A percentile compares a stretch with the other conserved stretches of the same genome.
phyloP scores from a whole-genome alignment of 2,113 vertebrate genomes.

The Bubo scandiacus region DNA sequence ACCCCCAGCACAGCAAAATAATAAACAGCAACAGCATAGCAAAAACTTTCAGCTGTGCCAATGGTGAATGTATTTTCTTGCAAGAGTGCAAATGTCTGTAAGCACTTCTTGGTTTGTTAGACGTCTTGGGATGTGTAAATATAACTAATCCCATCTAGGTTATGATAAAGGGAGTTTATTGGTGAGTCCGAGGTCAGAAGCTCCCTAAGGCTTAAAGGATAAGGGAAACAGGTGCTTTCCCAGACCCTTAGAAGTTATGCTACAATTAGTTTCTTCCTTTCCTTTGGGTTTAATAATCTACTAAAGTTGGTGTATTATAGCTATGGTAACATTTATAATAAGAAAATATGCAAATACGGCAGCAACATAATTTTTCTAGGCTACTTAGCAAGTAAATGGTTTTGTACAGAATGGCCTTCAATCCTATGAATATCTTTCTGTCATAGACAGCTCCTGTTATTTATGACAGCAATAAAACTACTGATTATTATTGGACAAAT shows the following conservation, averaged over 20 bases:
- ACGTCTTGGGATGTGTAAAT: background rate
- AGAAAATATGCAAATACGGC: slow-evolving; percentile 19
- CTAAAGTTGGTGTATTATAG: slow-evolving; percentile 2
- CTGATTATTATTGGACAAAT: slow-evolving; percentile 26
- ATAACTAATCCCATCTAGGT: slow-evolving; percentile 20
- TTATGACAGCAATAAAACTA: slow-evolving; percentile 1
- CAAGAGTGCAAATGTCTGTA: background rate
- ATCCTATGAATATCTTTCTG: background rate
- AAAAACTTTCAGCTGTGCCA: background rate
- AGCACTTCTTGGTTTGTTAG: slow-evolving; percentile 2
- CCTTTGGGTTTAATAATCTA: slow-evolving; percentile 12
- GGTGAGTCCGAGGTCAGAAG: slow-evolving; percentile 48
- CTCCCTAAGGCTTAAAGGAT: background rate
- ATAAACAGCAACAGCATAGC: background rate
- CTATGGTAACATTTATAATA: slow-evolving; percentile 5
- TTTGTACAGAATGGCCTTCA: background rate
- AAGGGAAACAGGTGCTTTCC: slow-evolving; percentile 46
- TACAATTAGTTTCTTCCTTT: slow-evolving; percentile 51
- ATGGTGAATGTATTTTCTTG: slow-evolving; percentile 1
- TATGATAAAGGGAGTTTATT: slow-evolving; percentile 11
- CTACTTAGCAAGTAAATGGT: slow-evolving; percentile 29
- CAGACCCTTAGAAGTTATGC: background rate
- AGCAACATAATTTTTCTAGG: slow-evolving; percentile 20
- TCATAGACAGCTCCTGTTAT: slow-evolving; percentile 19
- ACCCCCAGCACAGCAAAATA: background rate